Percentiles rank a stretch among this genome's conserved stretches.
Conservation (phyloP, 2,888 invertebrate species). For the Nebria salina region DNA sequence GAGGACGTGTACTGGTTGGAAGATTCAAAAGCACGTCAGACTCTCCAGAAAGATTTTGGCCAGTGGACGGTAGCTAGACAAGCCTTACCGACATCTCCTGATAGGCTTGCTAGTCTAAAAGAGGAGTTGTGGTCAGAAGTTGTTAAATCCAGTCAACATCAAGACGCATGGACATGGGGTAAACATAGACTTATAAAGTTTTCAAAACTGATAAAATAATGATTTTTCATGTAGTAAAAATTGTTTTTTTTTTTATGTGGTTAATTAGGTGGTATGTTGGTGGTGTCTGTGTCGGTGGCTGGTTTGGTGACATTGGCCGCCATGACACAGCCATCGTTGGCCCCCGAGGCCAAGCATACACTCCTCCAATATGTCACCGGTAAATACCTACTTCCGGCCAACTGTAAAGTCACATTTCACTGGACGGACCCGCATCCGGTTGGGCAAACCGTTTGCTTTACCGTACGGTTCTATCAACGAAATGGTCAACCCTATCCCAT, state of each 20-base stretch:
- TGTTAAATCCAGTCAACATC: constrained; percentile 85
- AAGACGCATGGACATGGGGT: constrained; percentile 93
- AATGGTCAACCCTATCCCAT: constrained; percentile 95
- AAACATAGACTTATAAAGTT: constrained; percentile 41
- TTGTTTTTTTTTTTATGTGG: background rate
- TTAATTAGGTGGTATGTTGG: constrained; percentile 81
- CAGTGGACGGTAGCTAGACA: constrained; percentile 84
- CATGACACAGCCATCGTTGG: constrained; percentile 89
- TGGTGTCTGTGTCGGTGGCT: constrained; percentile 89
- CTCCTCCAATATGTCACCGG: constrained; percentile 91
- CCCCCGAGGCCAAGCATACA: constrained; percentile 90
- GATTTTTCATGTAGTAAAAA: no score
- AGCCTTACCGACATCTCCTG: constrained; percentile 83
- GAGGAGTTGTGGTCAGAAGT: constrained; percentile 87
- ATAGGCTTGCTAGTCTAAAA: constrained; percentile 80
- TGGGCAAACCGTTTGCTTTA: constrained; percentile 92
- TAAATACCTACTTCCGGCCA: constrained; percentile 87
- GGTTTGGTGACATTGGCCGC: constrained; percentile 89
- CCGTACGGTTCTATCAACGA: constrained; percentile 88
- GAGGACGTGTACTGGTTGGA: constrained; percentile 93
- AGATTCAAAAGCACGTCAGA: constrained; percentile 79
- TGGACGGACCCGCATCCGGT: constrained; percentile 92
- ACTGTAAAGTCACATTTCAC: constrained; percentile 88
- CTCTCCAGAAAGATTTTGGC: constrained; percentile 78
- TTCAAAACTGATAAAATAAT: no score